Base-by-base conservation (phyloP, 2,113 vertebrate species). In the Peromyscus maniculatus region DNA sequence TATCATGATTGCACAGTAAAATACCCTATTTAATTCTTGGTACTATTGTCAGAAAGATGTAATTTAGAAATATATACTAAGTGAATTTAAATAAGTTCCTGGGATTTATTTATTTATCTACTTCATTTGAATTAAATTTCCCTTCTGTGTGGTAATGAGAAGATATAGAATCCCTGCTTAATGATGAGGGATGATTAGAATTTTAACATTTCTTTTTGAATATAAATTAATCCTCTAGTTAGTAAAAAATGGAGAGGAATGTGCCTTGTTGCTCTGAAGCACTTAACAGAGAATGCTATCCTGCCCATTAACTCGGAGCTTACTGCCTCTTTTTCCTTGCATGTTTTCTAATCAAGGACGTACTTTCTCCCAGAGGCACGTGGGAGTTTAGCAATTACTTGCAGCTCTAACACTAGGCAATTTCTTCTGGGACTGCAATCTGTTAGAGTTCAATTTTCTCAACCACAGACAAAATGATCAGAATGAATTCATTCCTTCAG, bases 391-490 rank as follows among this genome's bases (percentile, higher is more conserved):
- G 98, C 98, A 98, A 98, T 99, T 98, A 99, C 98, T 98, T 98
- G 98, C 97, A 97, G 98, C 97, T 98, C 97, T 98, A 99, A 98
- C 98, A 98, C 97, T 96, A 98, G 95, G 97, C 98, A 98, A 98
- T 99, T 99, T 99, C 98, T 99, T 98, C 94, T 98, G 97, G 97
- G 98, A 98, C 95, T 98, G 98, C 98, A 98, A 98, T 99, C 98
- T 99, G 98, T 98, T 98, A 98, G 98, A 98, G 98, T 99, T 99
- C 98, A 98, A 98, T 99, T 99, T 98, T 98, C 98, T 98, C 98
- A 98, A 97, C 97, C 96, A 97, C 96, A 98, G 98, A 98, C 97
- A 98, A 98, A 99, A 98, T 98, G 97, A 98, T 98, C 98, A 98
- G 98, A 99, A 98, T 98, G 98, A 98, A 98, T 99, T 98, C 98